Base-by-base conservation (phyloP, 2,113 vertebrate species). In the Hirundichthys speculiger region DNA sequence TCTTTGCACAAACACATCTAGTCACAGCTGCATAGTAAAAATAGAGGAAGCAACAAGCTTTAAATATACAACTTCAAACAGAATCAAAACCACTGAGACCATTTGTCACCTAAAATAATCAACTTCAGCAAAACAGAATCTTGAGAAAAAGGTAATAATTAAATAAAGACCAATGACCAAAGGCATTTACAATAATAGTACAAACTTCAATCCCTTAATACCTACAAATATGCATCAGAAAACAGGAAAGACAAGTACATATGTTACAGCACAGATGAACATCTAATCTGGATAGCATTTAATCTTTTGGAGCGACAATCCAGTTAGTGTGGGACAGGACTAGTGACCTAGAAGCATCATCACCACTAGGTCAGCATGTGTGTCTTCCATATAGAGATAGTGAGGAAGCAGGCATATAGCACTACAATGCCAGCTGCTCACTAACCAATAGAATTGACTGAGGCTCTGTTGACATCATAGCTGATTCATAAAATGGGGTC, bases 401-500 rank as follows among this genome's bases (percentile, higher is more conserved):
- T 24, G 50, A 54, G 50, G n/a, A 30, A 43, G 55, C 13, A 16
- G 75, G 71, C 55, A 66, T 48, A 59, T 41, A 60, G 5, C 43
- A 54, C 48, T 42, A 53, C 47, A 74, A 60, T 30, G 40, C 65
- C 58, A 67, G 69, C 63, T 79, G 71, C 13, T 42, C 61, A 64
- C 56, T 8, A 75, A 70, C 90, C 88, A 90, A 91, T 91, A 42
- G 9, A 73, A 83, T 70, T 60, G 51, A 54, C 13, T 20, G 4
- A 13, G 56, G 64, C 62, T 34, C 21, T 81, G 84, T 24, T 87
- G 81, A 82, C 82, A 84, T 90, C 80, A 89, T 54, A 43, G 76
- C 75, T 78, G 85, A 92, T 91, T 92, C 89, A 92, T 90, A 89
- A 92, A 92, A 93, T 92, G 92, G 91, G 90, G 90, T 82, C 88